Conservation (phyloP, 1,140 invertebrate genomes). For the Agrilus planipennis region DNA sequence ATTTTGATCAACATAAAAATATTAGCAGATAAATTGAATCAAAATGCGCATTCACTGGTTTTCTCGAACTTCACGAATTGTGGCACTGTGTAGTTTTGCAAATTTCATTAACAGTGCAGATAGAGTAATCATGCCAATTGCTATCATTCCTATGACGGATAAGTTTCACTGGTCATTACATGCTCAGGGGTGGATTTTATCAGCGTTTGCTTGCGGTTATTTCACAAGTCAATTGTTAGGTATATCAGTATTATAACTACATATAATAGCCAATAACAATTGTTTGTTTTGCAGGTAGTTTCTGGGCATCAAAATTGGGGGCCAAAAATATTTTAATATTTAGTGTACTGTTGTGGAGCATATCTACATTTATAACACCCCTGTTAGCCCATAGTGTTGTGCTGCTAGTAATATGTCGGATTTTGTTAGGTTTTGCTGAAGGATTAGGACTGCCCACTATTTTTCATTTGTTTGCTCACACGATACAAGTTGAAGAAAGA, state of each 20-base stretch:
- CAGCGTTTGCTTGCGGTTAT: conserved; percentile 68
- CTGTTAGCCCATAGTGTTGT: conserved; percentile 52
- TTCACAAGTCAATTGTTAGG: conserved; percentile 55
- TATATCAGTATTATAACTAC: conserved; percentile 7
- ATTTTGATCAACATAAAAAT: too few relatives aligned
- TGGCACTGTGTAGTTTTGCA: conserved; percentile 58
- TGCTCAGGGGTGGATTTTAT: conserved; percentile 67
- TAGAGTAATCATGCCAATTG: conserved; percentile 69
- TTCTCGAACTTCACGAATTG: conserved; percentile 45
- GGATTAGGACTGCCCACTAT: conserved; percentile 68
- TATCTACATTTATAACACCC: conserved; percentile 62
- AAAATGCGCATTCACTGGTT: conserved; percentile 36
- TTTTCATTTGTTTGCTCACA: conserved; percentile 68
- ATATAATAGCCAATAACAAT: too few relatives aligned
- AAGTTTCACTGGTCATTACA: conserved; percentile 62
- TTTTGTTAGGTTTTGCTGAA: conserved; percentile 62
- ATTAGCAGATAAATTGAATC: too few relatives aligned
- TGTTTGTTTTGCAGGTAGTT: conserved; percentile 44
- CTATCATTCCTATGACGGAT: conserved; percentile 64
- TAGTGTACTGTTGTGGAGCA: conserved; percentile 64
- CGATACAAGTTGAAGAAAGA: conserved; percentile 60
- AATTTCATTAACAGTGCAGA: conserved; percentile 76
- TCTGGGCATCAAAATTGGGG: conserved; percentile 57
- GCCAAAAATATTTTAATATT: conserved; percentile 58
- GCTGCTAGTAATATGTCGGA: conserved; percentile 49